Percentiles rank a stretch among this genome's conserved stretches.
Evolutionary conservation across 2,797 vertebrate species (phyloP).

Genomic region (Leptodactylus fallax): DNA sequence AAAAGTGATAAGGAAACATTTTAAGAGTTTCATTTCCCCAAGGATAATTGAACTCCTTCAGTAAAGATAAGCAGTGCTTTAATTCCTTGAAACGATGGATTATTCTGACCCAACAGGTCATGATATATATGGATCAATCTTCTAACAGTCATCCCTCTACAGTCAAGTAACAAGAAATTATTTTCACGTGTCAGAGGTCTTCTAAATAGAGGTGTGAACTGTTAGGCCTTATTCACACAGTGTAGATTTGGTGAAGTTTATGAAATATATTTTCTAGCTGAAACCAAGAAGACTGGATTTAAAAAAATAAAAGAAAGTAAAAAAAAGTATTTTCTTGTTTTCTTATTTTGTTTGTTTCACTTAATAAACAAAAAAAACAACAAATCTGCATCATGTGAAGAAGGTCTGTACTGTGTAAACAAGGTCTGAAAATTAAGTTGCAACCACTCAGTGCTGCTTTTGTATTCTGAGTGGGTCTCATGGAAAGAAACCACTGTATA

Average conservation of each 20-base stretch:
- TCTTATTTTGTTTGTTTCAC: too few species aligned
- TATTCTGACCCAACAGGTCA: constrained; percentile 46
- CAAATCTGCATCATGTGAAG: too few species aligned
- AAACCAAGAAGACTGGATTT: too few species aligned
- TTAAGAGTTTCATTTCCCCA: constrained; percentile 42
- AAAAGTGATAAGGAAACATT: constrained; percentile 49
- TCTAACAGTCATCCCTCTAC: neutral
- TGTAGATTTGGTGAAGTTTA: neutral
- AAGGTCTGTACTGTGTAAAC: too few species aligned
- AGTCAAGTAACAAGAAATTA: constrained; percentile 11
- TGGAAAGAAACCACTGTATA: too few species aligned
- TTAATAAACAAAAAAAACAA: too few species aligned
- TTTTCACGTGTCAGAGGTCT: constrained; percentile 10
- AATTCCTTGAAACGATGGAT: constrained; percentile 46
- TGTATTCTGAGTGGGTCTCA: too few species aligned
- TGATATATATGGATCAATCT: constrained; percentile 39
- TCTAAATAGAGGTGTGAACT: neutral
- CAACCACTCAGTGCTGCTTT: too few species aligned
- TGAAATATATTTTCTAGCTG: neutral
- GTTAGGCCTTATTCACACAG: neutral
- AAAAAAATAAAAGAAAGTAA: too few species aligned
- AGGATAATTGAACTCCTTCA: constrained; percentile 45
- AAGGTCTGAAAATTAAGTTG: too few species aligned
- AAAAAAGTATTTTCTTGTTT: too few species aligned
- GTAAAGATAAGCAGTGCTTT: constrained; percentile 45